Percentiles rank a stretch among this genome's conserved stretches.
These are phyloP conservation scores for Oryzias curvinotus DNA, from an alignment of 2,113 vertebrate genomes.

Conservation along the genomic window DNA sequence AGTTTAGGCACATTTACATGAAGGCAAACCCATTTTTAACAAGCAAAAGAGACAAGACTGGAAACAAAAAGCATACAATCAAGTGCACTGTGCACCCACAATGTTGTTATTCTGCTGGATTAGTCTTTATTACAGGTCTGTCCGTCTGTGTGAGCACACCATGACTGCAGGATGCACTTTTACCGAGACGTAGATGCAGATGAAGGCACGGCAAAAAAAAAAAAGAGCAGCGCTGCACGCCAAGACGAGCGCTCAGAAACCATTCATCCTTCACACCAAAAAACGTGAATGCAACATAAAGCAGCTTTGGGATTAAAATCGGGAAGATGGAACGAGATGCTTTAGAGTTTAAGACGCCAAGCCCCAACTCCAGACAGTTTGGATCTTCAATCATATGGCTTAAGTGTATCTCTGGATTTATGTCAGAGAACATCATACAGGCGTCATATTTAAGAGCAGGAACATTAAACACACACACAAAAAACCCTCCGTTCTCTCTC, in stretches of 20 bases:
- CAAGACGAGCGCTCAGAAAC: slow-evolving; percentile 38
- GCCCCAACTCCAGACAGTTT: slow-evolving; percentile 34
- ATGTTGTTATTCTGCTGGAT: slow-evolving; percentile 29
- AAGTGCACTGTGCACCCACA: slow-evolving; percentile 33
- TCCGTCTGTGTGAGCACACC: slow-evolving; percentile 26
- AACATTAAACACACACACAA: slow-evolving; percentile 21
- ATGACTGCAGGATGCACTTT: slow-evolving; percentile 52
- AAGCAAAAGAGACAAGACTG: slow-evolving; percentile 24
- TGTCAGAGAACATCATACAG: slow-evolving; percentile 53
- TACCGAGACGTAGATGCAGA: slow-evolving; percentile 46
- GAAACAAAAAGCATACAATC: slow-evolving; percentile 31
- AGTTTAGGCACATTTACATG: slow-evolving; percentile 83
- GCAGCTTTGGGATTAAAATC: slow-evolving; percentile 35
- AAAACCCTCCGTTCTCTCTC: too few relatives aligned
- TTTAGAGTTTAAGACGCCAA: slow-evolving; percentile 19
- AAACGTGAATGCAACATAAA: slow-evolving; percentile 8
- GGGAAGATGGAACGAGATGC: slow-evolving; percentile 23
- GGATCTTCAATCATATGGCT: slow-evolving; percentile 66
- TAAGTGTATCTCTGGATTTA: slow-evolving; percentile 47
- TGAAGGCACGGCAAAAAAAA: slow-evolving; percentile 55
- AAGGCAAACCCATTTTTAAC: slow-evolving; percentile 75
- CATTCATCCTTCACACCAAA: neutral
- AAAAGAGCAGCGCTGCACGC: slow-evolving; percentile 43
- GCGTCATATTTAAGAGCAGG: slow-evolving; percentile 22
- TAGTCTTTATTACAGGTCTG: slow-evolving; percentile 22